Percentiles rank a stretch among this genome's conserved stretches.
phyloP scores from a whole-genome alignment of 92 coral and sea anemone species.

The Zoanthus sociatus region DNA sequence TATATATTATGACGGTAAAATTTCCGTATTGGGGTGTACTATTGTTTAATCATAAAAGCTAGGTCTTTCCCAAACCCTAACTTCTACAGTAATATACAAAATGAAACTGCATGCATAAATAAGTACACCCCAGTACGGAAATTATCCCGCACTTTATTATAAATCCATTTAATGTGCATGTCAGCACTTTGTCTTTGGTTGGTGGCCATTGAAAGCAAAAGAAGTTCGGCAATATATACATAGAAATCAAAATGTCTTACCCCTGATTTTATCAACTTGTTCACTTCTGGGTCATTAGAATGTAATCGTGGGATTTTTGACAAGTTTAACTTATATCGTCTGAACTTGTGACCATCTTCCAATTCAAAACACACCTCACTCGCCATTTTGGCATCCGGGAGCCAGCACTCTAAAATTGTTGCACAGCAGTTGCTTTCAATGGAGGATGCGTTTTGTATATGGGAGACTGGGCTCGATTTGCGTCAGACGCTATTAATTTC shows the following conservation, averaged over 20 bases:
- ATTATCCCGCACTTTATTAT: too few species aligned
- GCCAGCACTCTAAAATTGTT: too few species aligned
- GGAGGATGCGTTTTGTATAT: not conserved
- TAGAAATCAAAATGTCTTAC: conserved; percentile 36
- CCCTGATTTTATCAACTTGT: conserved; percentile 77
- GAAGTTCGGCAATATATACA: not conserved
- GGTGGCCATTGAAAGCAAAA: not conserved
- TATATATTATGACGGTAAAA: too few species aligned
- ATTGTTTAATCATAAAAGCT: too few species aligned
- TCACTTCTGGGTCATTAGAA: conserved; percentile 76
- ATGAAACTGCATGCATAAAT: too few species aligned
- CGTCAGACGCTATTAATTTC: conserved; percentile 21
- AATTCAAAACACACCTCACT: conserved; percentile 42
- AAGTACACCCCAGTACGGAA: too few species aligned
- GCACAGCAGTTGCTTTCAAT: conserved; percentile 45
- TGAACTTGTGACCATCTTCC: conserved; percentile 76
- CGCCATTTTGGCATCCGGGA: conserved; percentile 49
- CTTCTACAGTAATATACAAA: too few species aligned
- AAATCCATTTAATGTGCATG: too few species aligned
- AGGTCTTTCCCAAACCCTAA: too few species aligned
- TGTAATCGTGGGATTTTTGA: conserved; percentile 69
- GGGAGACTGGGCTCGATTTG: conserved; percentile 24
- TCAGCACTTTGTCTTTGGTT: not conserved
- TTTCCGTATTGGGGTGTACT: too few species aligned
- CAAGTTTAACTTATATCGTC: conserved; percentile 66